Conservation (phyloP, 2,797 vertebrate species). For the Oryzias sinensis region DNA sequence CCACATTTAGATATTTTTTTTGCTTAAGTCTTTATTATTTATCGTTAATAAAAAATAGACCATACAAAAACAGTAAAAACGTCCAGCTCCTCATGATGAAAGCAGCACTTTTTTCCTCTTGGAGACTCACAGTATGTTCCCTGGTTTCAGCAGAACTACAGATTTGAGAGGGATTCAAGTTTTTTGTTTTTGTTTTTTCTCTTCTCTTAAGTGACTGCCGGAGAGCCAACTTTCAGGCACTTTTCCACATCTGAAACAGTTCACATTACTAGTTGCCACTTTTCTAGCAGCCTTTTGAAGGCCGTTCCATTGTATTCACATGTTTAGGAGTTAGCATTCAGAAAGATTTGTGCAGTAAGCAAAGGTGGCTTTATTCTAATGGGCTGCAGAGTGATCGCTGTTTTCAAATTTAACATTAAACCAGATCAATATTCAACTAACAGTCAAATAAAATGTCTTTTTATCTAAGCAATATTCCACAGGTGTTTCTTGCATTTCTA, state of each 20-base stretch:
- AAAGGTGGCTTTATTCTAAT: constrained; percentile 4
- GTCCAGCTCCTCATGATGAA: constrained; percentile 59
- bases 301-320: constrained; percentile 22
- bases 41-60: constrained; percentile 77
- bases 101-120: constrained; percentile 51
- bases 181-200: constrained; percentile 16
- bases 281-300: constrained; percentile 9
- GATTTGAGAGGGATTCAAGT: constrained; percentile 46
- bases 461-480: constrained; percentile 4
- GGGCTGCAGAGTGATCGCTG: constrained; percentile 21
- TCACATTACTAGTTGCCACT: constrained; percentile 24
- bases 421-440: too few relatives aligned
- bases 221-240: constrained; percentile 49
- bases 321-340: constrained; percentile 26
- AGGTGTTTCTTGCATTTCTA: constrained; percentile 8
- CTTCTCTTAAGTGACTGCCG: constrained; percentile 16
- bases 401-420: constrained; percentile 2
- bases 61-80: constrained; percentile 79
- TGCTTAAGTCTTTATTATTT: constrained; percentile 78
- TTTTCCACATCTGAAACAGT: constrained; percentile 45
- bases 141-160: constrained; percentile 45
- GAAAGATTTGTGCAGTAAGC: constrained; percentile 17
- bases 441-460: neutral
- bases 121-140: constrained; percentile 49
- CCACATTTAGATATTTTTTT: constrained; percentile 26